Conservation (phyloP, 2,113 vertebrate species). For the Halcyon malimbica region DNA sequence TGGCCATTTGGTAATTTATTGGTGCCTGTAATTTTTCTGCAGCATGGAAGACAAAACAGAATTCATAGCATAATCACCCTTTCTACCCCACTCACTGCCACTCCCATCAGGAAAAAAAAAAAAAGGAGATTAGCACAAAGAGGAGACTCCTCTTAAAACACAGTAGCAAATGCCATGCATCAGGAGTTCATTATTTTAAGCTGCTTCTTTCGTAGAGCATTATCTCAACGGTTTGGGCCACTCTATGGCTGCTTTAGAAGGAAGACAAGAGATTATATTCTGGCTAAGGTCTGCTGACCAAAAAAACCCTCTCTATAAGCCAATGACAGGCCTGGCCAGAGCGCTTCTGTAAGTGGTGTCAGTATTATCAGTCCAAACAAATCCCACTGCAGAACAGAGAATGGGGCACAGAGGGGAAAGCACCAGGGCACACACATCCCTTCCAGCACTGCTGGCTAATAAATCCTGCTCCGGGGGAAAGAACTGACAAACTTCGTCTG, state of each 20-base stretch:
- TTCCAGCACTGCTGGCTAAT: not conserved
- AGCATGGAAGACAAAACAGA: not conserved
- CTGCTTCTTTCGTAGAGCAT: not conserved
- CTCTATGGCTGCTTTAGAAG: not conserved
- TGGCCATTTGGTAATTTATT: not conserved
- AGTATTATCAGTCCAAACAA: conserved; percentile 1
- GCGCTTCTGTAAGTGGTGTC: not conserved
- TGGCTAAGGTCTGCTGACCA: not conserved
- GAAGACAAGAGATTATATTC: not conserved
- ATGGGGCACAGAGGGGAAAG: not conserved
- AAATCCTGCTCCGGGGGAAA: not conserved
- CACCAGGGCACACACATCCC: not conserved
- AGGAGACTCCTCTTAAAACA: not conserved
- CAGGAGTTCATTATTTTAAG: not conserved
- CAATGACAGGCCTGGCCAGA: not conserved
- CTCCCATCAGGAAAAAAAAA: not conserved
- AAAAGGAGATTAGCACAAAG: not conserved
- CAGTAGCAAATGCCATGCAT: not conserved
- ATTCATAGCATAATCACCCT: not conserved
- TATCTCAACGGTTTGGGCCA: not conserved
- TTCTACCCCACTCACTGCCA: not conserved
- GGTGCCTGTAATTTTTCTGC: not conserved
- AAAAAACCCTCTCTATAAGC: not conserved
- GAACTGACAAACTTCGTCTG: not conserved
- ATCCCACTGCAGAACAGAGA: not conserved